Evolutionary conservation across 2,797 vertebrate species (phyloP).

Genomic region (Cyclopterus lumpus): DNA sequence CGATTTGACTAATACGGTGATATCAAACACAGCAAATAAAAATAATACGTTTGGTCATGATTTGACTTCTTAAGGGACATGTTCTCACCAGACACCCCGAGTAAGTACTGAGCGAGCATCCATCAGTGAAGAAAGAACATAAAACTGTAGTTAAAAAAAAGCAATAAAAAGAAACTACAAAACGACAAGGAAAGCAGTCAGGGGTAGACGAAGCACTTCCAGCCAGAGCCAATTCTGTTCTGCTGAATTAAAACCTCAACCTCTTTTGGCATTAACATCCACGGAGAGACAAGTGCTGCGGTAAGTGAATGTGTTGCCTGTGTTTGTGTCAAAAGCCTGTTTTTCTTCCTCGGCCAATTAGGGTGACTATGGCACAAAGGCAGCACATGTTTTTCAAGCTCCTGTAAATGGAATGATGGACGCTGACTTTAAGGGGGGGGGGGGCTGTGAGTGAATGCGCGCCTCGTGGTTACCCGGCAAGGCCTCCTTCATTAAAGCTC

Average conservation of each 20-base stretch:
- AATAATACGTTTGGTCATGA: conserved; percentile 37
- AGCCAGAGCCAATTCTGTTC: conserved; percentile 59
- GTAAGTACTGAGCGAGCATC: conserved; percentile 51
- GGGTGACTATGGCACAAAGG: conserved; percentile 94
- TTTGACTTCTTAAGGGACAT: conserved; percentile 42
- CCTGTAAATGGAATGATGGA: conserved; percentile 99
- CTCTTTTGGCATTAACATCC: conserved; percentile 69
- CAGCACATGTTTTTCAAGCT: conserved; percentile 96
- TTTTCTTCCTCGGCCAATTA: conserved; percentile 93
- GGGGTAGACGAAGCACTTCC: conserved; percentile 63
- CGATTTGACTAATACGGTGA: conserved; percentile 67
- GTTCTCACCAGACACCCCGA: conserved; percentile 43
- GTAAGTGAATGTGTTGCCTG: conserved; percentile 80
- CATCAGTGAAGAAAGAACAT: conserved; percentile 54
- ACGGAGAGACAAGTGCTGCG: conserved; percentile 74
- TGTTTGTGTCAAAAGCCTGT: conserved; percentile 96
- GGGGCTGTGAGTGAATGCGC: conserved; percentile 88
- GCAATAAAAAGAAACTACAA: conserved; percentile 49
- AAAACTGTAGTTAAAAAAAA: conserved; percentile 70
- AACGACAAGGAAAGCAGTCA: conserved; percentile 46
- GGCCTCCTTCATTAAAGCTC: conserved; percentile 94
- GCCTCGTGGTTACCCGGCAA: conserved; percentile 95
- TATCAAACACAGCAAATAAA: conserved; percentile 55
- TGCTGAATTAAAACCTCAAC: conserved; percentile 76
- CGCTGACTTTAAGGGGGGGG: conserved; percentile 74